Conservation (phyloP, 2,797 vertebrate species). For the Hydrophis major region DNA sequence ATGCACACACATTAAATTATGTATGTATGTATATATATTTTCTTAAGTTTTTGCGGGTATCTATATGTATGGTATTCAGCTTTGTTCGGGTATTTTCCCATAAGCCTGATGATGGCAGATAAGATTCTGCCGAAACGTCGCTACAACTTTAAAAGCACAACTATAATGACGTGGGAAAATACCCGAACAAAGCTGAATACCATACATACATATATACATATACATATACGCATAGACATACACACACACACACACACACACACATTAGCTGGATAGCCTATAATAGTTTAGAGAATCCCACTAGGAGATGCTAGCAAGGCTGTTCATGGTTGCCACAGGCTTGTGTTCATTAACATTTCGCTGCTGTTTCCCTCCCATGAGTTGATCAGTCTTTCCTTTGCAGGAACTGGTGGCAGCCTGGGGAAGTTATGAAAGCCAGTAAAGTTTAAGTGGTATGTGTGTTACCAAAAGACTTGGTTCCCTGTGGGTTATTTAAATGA, state of each 20-base stretch:
- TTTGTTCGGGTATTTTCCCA: no score
- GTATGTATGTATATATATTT: no score
- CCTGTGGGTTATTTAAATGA: slow-evolving; percentile 58
- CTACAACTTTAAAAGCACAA: no score
- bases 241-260: not conserved
- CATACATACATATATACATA: no score
- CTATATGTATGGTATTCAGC: no score
- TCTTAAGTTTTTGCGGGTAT: no score
- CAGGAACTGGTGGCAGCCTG: slow-evolving; percentile 50
- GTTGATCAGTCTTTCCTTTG: slow-evolving; percentile 38
- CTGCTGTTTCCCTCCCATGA: slow-evolving; percentile 33
- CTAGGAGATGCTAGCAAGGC: not conserved
- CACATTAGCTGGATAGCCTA: not conserved
- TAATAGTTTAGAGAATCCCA: not conserved
- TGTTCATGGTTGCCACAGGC: not conserved
- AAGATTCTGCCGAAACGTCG: no score
- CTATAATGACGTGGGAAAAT: no score
- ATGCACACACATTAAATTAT: not conserved
- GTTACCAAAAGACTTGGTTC: slow-evolving; percentile 66
- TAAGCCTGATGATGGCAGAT: no score
- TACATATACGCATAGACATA: no score
- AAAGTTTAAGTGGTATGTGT: slow-evolving; percentile 68
- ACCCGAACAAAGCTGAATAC: no score
- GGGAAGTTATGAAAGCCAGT: slow-evolving; percentile 66
- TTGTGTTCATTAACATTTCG: not conserved